A percentile compares a stretch with the other conserved stretches of the same genome.
These are phyloP conservation scores for Platygyra sinensis DNA, from an alignment of 64 coral and sea anemone species.

Conservation along the genomic window DNA sequence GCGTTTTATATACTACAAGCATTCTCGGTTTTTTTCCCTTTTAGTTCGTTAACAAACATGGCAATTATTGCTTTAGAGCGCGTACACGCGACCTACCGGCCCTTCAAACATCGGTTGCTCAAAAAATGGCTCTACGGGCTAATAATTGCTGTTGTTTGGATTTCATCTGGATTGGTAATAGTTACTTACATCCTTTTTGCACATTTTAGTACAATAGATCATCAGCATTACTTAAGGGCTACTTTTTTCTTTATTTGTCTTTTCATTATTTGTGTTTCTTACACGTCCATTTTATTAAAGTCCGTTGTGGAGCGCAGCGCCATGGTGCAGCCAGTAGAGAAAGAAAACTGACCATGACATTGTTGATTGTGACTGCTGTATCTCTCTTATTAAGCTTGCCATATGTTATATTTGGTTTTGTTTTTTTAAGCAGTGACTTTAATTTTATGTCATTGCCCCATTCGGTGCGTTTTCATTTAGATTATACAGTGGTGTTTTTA, in stretches of 20 bases:
- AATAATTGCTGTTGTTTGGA: background rate
- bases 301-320: background rate
- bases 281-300: slow-evolving; percentile 6
- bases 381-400: background rate
- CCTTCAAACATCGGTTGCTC: too few relatives aligned
- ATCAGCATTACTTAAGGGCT: background rate
- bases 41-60: too few relatives aligned
- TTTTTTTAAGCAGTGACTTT: background rate
- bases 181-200: background rate
- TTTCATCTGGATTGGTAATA: background rate
- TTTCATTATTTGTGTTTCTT: background rate
- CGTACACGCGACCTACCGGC: too few relatives aligned
- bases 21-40: too few relatives aligned
- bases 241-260: background rate
- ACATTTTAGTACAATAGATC: background rate
- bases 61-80: too few relatives aligned
- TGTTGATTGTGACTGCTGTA: background rate
- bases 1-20: too few relatives aligned
- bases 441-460: background rate
- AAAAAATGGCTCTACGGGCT: too few relatives aligned
- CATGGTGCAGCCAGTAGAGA: slow-evolving; percentile 6
- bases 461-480: background rate
- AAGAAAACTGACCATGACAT: slow-evolving; percentile 22
- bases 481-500: too few relatives aligned
- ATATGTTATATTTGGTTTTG: background rate